Percentiles rank a stretch among this genome's conserved stretches.
Evolutionary conservation across 2,888 invertebrate species (phyloP).

Genomic region (Eupithecia tripunctaria): DNA sequence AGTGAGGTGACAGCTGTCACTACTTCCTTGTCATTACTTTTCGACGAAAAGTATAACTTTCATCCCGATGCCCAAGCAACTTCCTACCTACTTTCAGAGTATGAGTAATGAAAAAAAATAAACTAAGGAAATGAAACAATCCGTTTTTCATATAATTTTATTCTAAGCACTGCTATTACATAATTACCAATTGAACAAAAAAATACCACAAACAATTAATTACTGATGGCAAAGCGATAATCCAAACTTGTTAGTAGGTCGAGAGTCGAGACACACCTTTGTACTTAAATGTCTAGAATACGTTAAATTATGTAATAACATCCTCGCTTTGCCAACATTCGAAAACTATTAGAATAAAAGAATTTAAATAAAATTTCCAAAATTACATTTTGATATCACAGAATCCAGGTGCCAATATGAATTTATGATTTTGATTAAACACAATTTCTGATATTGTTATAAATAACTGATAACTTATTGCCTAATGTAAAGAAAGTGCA

Average conservation of each 20-base stretch:
- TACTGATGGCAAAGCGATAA: constrained; percentile 72
- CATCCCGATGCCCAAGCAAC: too few relatives aligned
- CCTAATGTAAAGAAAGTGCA: constrained; percentile 35
- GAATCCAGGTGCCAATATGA: constrained; percentile 54
- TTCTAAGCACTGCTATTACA: constrained; percentile 79
- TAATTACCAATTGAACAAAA: constrained; percentile 66
- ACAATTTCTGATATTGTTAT: constrained; percentile 16
- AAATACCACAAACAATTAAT: constrained; percentile 62
- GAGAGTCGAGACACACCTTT: constrained; percentile 15
- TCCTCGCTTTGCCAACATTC: constrained; percentile 36
- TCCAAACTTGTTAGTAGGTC: neutral
- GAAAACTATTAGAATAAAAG: constrained; percentile 18
- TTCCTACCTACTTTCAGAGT: too few relatives aligned
- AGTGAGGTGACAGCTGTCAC: too few relatives aligned
- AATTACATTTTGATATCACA: constrained; percentile 74
- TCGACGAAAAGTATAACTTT: too few relatives aligned
- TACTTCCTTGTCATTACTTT: too few relatives aligned
- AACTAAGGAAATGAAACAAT: constrained; percentile 39
- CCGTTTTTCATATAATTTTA: constrained; percentile 62
- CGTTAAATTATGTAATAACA: neutral
- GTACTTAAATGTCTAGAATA: constrained; percentile 12
- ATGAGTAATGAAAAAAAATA: too few relatives aligned
- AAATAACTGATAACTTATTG: neutral
- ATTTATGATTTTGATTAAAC: constrained; percentile 27
- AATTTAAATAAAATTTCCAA: constrained; percentile 51